phyloP scores from a whole-genome alignment of 1,140 invertebrate species.

The Drosophila arawakana region DNA sequence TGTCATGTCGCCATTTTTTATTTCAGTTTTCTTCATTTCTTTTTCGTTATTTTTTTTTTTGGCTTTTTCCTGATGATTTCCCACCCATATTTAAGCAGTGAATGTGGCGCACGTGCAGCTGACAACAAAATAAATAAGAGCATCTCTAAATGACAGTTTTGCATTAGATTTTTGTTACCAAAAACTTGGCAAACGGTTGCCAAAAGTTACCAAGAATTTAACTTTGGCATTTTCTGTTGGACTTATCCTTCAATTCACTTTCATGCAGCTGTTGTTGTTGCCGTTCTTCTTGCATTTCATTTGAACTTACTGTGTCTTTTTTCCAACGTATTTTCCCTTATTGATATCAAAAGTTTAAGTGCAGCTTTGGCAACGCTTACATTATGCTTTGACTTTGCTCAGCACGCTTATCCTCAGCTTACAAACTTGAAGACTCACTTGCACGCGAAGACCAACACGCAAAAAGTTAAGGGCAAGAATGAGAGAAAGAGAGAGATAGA shows the following conservation, averaged over 20 bases:
- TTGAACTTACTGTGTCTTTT: slow-evolving; percentile 31
- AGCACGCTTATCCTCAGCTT: slow-evolving; percentile 71
- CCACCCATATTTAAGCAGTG: slow-evolving; percentile 1
- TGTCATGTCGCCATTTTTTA: slow-evolving; percentile 62
- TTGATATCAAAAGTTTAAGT: slow-evolving; percentile 83
- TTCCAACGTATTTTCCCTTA: slow-evolving; percentile 46
- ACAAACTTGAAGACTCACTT: slow-evolving; percentile 50
- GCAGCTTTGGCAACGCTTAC: slow-evolving; percentile 77
- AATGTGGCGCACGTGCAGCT: slow-evolving; percentile 67
- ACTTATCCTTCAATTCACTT: slow-evolving; percentile 52
- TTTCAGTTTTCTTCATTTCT: slow-evolving; percentile 38
- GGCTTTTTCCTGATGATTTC: slow-evolving; percentile 54
- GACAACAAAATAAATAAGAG: slow-evolving; percentile 79
- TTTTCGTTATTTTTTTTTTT: slow-evolving; percentile 20
- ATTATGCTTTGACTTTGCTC: slow-evolving; percentile 74
- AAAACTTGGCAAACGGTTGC: slow-evolving; percentile 32
- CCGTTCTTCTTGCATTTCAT: slow-evolving; percentile 30
- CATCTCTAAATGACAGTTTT: slow-evolving; percentile 78
- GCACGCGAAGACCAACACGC: background rate
- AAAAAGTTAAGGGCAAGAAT: background rate
- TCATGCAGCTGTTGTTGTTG: slow-evolving; percentile 46
- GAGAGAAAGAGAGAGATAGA: background rate
- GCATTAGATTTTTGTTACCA: slow-evolving; percentile 72
- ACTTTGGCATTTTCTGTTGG: slow-evolving; percentile 29
- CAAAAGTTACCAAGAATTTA: slow-evolving; percentile 46